Evolutionary conservation across 2,113 vertebrate species (phyloP).

Genomic region (Odontesthes bonariensis): DNA sequence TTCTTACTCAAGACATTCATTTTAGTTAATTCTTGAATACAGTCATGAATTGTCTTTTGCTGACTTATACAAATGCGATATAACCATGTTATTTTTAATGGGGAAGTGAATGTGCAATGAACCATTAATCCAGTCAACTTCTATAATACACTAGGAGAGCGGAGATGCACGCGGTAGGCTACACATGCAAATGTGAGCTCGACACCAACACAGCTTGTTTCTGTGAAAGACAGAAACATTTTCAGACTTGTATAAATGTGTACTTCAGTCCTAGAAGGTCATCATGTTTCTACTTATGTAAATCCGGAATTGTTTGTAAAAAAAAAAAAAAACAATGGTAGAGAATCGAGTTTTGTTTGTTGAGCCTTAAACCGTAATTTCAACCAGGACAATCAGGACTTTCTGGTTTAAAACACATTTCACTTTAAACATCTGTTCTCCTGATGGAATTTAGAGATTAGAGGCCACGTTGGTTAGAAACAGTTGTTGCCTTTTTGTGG

Average conservation of each 20-base stretch:
- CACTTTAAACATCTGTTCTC: no score
- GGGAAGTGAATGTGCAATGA: slow-evolving; percentile 37
- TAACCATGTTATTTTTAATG: not conserved
- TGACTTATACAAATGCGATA: not conserved
- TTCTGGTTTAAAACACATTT: slow-evolving; percentile 22
- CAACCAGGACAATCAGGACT: not conserved
- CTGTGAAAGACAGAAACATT: not conserved
- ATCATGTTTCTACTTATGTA: not conserved
- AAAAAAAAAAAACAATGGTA: not conserved
- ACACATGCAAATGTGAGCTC: slow-evolving; percentile 35
- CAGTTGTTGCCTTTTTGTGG: not conserved
- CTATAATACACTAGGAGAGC: slow-evolving; percentile 2
- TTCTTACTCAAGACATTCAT: no score
- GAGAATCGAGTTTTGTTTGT: not conserved
- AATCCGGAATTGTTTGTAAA: no score
- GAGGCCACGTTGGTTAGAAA: no score
- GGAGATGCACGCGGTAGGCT: not conserved
- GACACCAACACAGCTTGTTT: not conserved
- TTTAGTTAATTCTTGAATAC: no score
- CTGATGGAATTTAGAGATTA: no score
- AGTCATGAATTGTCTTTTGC: not conserved
- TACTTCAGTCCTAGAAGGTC: not conserved
- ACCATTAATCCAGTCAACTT: not conserved
- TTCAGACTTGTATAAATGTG: not conserved
- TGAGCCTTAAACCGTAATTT: not conserved